A percentile compares a stretch with the other conserved stretches of the same genome.
phyloP scores from a whole-genome alignment of 2,888 invertebrate genomes.

The Apantesis nais region DNA sequence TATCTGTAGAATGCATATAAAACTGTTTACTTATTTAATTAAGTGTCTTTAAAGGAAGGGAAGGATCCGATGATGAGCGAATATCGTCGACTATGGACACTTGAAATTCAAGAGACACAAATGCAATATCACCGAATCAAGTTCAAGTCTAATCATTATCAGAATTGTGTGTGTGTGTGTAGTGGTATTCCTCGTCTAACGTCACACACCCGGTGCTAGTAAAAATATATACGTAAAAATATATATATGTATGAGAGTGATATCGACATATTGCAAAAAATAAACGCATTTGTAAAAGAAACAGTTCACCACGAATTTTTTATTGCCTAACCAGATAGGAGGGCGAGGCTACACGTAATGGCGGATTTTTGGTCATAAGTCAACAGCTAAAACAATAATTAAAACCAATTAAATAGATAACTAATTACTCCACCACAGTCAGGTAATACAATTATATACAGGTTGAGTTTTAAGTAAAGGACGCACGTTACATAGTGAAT shows the following conservation, averaged over 20 bases:
- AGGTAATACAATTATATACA: conserved; percentile 42
- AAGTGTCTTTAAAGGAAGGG: not conserved
- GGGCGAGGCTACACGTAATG: conserved; percentile 1
- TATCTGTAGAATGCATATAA: not conserved
- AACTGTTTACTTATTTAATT: not conserved
- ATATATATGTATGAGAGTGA: not conserved
- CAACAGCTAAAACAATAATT: conserved; percentile 8
- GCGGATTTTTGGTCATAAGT: not conserved
- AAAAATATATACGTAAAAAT: no score
- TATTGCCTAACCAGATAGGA: not conserved
- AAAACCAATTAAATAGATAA: conserved; percentile 3
- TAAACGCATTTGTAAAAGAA: not conserved
- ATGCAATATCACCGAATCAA: not conserved
- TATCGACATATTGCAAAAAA: not conserved
- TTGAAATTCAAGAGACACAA: not conserved
- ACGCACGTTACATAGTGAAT: not conserved
- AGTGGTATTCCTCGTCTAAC: not conserved
- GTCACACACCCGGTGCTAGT: not conserved
- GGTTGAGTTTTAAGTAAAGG: conserved; percentile 29
- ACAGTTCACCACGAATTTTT: not conserved
- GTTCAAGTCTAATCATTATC: not conserved
- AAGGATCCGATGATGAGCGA: not conserved
- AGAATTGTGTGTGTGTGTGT: not conserved
- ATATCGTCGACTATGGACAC: not conserved
- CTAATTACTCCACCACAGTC: not conserved